Evolutionary conservation across 1,140 invertebrate species (phyloP).

Genomic region (Megalopta genalis): DNA sequence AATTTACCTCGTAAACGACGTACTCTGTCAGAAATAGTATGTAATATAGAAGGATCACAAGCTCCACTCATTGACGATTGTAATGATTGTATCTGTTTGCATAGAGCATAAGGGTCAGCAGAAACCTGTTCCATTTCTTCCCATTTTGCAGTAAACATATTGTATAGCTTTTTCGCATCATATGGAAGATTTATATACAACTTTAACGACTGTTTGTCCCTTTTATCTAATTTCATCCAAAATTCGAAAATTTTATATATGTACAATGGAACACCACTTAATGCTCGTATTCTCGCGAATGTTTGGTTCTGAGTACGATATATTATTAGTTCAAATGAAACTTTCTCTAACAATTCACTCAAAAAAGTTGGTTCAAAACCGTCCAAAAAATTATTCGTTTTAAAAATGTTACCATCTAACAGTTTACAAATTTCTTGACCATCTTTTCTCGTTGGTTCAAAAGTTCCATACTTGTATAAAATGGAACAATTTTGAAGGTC

Average conservation of each 20-base stretch:
- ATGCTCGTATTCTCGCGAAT: not conserved
- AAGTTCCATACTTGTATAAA: conserved; percentile 34
- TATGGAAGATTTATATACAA: conserved; percentile 35
- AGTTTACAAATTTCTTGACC: conserved; percentile 4
- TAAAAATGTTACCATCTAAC: not conserved
- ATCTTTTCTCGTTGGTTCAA: not conserved
- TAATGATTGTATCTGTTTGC: conserved; percentile 4
- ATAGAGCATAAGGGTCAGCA: conserved; percentile 34
- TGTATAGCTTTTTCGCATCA: not conserved
- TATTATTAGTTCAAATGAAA: conserved; percentile 46
- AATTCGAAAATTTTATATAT: conserved; percentile 11
- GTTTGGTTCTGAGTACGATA: not conserved
- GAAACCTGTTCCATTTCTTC: not conserved
- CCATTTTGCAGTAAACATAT: conserved; percentile 21
- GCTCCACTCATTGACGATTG: not conserved
- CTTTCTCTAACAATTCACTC: not conserved
- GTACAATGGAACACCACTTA: rapidly evolving
- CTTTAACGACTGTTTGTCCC: conserved; percentile 44
- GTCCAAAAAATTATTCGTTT: not conserved
- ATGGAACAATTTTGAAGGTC: not conserved
- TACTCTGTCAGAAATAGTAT: not conserved
- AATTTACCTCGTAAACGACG: conserved; percentile 1
- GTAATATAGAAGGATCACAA: not conserved
- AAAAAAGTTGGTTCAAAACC: conserved; percentile 6
- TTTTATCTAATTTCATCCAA: conserved; percentile 47